A percentile compares a stretch with the other conserved stretches of the same genome.
Conservation (phyloP, 2,113 vertebrate genomes). For the Osmerus mordax region DNA sequence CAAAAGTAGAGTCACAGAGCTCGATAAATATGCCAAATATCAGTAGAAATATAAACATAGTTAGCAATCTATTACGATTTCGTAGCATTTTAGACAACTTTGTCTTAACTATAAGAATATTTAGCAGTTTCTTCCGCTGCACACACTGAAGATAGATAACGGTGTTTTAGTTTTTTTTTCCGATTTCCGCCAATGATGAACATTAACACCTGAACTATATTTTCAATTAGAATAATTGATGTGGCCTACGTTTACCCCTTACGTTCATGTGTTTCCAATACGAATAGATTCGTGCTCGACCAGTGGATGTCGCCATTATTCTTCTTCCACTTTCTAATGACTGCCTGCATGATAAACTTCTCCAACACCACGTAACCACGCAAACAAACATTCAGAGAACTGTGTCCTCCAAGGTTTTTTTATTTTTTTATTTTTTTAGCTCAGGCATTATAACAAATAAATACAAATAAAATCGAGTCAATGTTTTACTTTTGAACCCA, state of each 20-base stretch:
- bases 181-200: background rate
- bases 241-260: background rate
- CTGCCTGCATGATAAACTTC: too few species aligned
- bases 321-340: background rate
- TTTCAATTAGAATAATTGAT: constrained; percentile 13
- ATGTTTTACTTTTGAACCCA: background rate
- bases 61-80: background rate
- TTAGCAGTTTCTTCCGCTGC: background rate
- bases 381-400: too few species aligned
- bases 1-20: constrained; percentile 31
- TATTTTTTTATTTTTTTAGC: too few species aligned
- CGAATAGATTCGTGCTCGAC: too few species aligned
- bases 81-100: constrained; percentile 36
- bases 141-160: background rate
- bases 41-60: constrained; percentile 33
- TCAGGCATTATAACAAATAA: too few species aligned
- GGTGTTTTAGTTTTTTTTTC: too few species aligned
- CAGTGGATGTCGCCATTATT: background rate
- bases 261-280: too few species aligned
- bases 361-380: too few species aligned
- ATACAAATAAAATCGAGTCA: background rate
- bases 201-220: constrained; percentile 19
- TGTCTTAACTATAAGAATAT: constrained; percentile 10
- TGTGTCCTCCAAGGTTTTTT: too few species aligned
- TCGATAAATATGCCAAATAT: constrained; percentile 9